A percentile compares a stretch with the other conserved stretches of the same genome.
phyloP scores from a whole-genome alignment of 2,888 invertebrate genomes.

The Nemotelus nigrinus region DNA sequence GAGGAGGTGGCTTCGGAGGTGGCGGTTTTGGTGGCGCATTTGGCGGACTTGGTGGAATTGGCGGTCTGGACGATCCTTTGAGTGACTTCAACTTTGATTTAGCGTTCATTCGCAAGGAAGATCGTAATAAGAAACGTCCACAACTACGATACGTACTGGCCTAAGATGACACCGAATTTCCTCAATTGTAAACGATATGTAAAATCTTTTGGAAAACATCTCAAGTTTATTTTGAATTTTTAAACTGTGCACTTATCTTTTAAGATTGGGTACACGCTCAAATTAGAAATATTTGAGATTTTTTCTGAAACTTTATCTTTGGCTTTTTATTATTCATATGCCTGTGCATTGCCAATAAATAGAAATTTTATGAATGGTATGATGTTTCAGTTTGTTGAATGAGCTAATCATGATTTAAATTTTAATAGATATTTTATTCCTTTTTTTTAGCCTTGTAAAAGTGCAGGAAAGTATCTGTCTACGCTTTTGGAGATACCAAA shows the following conservation, averaged over 20 bases:
- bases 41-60: slow-evolving; percentile 1
- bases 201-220: too few relatives aligned
- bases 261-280: background rate
- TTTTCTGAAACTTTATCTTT: slow-evolving; percentile 31
- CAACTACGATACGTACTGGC: slow-evolving; percentile 9
- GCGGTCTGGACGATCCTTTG: slow-evolving; percentile 19
- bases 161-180: background rate
- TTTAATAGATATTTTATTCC: too few relatives aligned
- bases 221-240: too few relatives aligned
- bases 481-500: too few relatives aligned
- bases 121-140: background rate
- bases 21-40: background rate
- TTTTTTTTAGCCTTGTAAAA: too few relatives aligned
- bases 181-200: too few relatives aligned
- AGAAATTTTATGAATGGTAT: slow-evolving; percentile 3
- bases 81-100: slow-evolving; percentile 24
- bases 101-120: slow-evolving; percentile 10
- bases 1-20: slow-evolving; percentile 21
- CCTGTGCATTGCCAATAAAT: slow-evolving; percentile 42
- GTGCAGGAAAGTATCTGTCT: too few relatives aligned
- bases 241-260: background rate
- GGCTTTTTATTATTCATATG: slow-evolving; percentile 24
- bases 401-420: background rate
- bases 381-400: background rate
- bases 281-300: slow-evolving; percentile 17